A percentile compares a stretch with the other conserved stretches of the same genome.
Evolutionary conservation across 2,888 invertebrate genomes (phyloP).

Genomic region (Kryphioiulus occultus): DNA sequence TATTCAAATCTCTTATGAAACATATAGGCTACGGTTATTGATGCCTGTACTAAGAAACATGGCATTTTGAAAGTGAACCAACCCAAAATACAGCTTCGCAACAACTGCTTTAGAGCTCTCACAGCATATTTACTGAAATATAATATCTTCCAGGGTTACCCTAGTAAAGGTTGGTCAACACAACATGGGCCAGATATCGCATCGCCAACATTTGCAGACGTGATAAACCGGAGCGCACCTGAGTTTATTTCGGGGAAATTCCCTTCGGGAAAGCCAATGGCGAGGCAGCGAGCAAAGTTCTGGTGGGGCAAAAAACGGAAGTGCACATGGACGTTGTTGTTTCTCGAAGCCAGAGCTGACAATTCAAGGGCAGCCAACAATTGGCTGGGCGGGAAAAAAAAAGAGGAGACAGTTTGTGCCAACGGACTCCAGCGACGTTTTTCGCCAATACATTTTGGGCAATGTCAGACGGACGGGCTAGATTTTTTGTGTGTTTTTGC

Average conservation of each 20-base stretch:
- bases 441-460: not conserved
- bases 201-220: not conserved
- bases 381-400: not conserved
- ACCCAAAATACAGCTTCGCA: no score
- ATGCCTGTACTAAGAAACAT: no score
- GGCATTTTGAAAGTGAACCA: no score
- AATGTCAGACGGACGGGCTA: not conserved
- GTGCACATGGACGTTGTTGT: conserved; percentile 21
- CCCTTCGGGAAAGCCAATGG: not conserved
- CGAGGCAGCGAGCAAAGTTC: not conserved
- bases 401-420: conserved; percentile 17
- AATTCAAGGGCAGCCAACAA: conserved; percentile 38
- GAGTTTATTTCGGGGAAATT: not conserved
- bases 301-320: not conserved
- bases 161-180: not conserved
- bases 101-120: no score
- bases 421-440: not conserved
- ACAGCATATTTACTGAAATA: no score
- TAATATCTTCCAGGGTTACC: not conserved
- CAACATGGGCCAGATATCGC: not conserved
- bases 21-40: no score
- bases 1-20: no score
- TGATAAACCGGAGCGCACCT: not conserved
- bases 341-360: not conserved
- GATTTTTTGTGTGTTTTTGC: not conserved